Evolutionary conservation across 2,113 vertebrate genomes (phyloP).

Genomic region (Campylomormyrus numenius): DNA sequence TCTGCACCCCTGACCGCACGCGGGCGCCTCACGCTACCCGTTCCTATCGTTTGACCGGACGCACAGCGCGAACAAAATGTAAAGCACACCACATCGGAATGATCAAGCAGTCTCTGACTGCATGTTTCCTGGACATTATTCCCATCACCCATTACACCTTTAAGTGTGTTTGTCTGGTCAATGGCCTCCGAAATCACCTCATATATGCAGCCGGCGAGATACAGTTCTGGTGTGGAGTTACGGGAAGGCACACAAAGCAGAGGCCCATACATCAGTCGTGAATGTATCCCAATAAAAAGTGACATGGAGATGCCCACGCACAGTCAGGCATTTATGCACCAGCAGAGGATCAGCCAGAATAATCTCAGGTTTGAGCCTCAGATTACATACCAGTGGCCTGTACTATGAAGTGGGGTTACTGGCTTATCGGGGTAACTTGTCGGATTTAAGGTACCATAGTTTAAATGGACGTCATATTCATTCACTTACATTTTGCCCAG

Average conservation of each 20-base stretch:
- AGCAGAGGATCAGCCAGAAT: neutral
- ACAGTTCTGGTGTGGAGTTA: neutral
- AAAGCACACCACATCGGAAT: neutral
- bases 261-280: neutral
- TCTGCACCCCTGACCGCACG: neutral
- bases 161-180: neutral
- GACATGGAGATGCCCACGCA: neutral
- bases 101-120: neutral
- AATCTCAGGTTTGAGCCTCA: neutral
- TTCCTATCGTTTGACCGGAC: neutral
- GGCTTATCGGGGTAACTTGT: too few species aligned
- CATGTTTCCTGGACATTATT: neutral
- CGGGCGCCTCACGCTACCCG: neutral
- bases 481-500: too few species aligned
- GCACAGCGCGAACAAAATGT: neutral
- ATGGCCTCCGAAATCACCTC: neutral
- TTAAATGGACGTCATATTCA: too few species aligned
- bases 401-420: too few species aligned
- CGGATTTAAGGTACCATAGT: too few species aligned
- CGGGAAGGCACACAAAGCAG: neutral
- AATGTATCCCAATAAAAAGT: neutral
- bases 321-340: neutral
- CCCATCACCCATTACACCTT: neutral
- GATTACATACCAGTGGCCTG: neutral
- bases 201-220: neutral